phyloP scores from a whole-genome alignment of 1,140 invertebrate species.

The Drosophila athabasca region DNA sequence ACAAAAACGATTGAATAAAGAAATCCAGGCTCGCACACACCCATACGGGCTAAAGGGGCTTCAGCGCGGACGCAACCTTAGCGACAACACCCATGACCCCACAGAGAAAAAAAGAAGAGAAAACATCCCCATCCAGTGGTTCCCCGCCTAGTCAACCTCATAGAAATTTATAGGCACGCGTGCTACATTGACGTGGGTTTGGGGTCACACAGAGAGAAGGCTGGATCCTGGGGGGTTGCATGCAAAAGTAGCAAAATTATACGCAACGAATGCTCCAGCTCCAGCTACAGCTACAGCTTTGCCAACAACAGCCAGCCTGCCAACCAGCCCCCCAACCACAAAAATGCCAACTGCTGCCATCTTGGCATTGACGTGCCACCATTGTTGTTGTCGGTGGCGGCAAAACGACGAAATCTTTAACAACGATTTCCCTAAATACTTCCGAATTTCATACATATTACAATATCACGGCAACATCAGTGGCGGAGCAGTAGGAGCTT shows the following conservation, averaged over 20 bases:
- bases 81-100: slow-evolving; percentile 44
- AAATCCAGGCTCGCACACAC: slow-evolving; percentile 53
- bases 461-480: slow-evolving; percentile 58
- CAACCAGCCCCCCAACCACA: slow-evolving; percentile 28
- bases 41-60: slow-evolving; percentile 6
- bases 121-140: slow-evolving; percentile 1
- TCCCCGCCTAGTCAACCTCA: slow-evolving; percentile 24
- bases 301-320: slow-evolving; percentile 18
- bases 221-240: slow-evolving; percentile 15
- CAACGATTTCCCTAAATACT: slow-evolving; percentile 82
- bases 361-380: slow-evolving; percentile 53
- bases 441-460: slow-evolving; percentile 79
- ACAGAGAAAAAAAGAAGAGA: no score
- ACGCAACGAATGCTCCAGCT: slow-evolving; percentile 36
- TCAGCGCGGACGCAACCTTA: slow-evolving; percentile 5
- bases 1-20: slow-evolving; percentile 80
- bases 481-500: slow-evolving; percentile 22
- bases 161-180: slow-evolving; percentile 76
- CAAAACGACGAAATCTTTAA: slow-evolving; percentile 71
- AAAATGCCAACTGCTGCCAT: slow-evolving; percentile 60
- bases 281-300: slow-evolving; percentile 13
- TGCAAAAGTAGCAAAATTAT: slow-evolving; percentile 63
- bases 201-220: slow-evolving; percentile 4
- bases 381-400: slow-evolving; percentile 13
- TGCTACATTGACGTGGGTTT: slow-evolving; percentile 52